Evolutionary conservation across 1,140 invertebrate species (phyloP), one percentile per base, ranked within the genome.

Genomic region (Paramacrobiotus metropolitanus): DNA sequence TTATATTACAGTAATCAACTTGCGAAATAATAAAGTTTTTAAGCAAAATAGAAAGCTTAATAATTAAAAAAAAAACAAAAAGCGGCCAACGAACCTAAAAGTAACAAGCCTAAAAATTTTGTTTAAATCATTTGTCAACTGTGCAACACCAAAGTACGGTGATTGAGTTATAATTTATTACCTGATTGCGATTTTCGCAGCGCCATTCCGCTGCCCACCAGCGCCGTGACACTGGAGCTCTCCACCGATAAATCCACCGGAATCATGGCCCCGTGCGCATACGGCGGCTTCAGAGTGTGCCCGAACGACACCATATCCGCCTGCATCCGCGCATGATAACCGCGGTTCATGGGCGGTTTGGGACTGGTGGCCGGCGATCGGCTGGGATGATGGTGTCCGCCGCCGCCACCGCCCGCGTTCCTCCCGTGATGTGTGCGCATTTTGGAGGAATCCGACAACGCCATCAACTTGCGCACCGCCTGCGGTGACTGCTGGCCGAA

Each of bases 181-280:
- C 85, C 85, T 69, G 83, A 85, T 66, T 83, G 73, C 34, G 85
- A 87, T 77, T 92, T 91, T 65, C 87, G 77, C 65, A 88, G 72
- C 48, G 86, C 48, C 15, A 55, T 86, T 70, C 90, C 78, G 76
- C 87, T 87, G 67, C 85, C 85, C 64, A 92, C 78, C 65, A 86
- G 9, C 9, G 34, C 88, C 30, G 89, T 90, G 60, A 94, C 90
- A 72, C 87, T 91, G 71, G 88, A 92, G 70, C 87, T 91, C 73
- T 95, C 91, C 15, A 87, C 85, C 62, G 85, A 90, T 44, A 95
- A 77, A 71, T 91, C 86, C 21, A 94, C 87, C 20, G 85, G 84
- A 1, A 15, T 15, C 15, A 24, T n/a, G n/a, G n/a, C n/a, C n/a
- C n/a, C 34, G n/a, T 40, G 15, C 15, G 48, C 48, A 24, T 55